phyloP scores from a whole-genome alignment of 1,140 invertebrate genomes.

The Drosophila ficusphila region DNA sequence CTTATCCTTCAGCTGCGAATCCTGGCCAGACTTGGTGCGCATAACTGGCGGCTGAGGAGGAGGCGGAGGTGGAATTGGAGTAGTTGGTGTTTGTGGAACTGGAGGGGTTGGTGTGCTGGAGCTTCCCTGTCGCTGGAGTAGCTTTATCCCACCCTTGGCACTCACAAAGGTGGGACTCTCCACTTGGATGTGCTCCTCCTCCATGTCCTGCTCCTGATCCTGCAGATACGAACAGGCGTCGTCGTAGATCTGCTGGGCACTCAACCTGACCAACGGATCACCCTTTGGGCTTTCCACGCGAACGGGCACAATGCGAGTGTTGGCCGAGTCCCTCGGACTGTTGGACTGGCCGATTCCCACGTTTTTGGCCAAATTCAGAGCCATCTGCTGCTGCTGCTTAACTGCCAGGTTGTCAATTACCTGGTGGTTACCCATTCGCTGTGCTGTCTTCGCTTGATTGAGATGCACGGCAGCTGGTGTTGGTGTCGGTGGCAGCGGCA shows the following conservation, averaged over 20 bases:
- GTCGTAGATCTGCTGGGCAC: conserved; percentile 69
- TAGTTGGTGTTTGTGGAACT: conserved; percentile 15
- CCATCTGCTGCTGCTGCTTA: conserved; percentile 75
- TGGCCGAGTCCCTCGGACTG: neutral
- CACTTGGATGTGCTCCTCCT: conserved; percentile 13
- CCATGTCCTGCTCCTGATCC: conserved; percentile 53
- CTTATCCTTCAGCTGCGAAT: conserved; percentile 7
- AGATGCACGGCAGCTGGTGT: conserved; percentile 36
- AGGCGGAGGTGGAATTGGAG: conserved; percentile 26
- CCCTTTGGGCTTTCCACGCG: conserved; percentile 27
- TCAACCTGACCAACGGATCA: conserved; percentile 20
- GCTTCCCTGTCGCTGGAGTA: conserved; percentile 61
- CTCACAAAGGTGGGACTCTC: conserved; percentile 61
- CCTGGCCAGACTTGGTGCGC: conserved; percentile 32
- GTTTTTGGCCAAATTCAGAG: conserved; percentile 52
- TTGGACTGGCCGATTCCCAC: neutral
- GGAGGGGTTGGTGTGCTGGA: conserved; percentile 1
- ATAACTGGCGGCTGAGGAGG: conserved; percentile 24
- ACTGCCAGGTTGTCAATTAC: conserved; percentile 72
- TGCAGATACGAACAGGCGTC: conserved; percentile 74
- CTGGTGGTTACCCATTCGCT: too few relatives aligned
- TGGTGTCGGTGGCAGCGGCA: conserved; percentile 65
- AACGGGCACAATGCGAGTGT: conserved; percentile 58
- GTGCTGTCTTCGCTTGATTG: conserved; percentile 38
- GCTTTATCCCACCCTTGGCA: conserved; percentile 68